Percentiles rank a stretch among this genome's conserved stretches.
Evolutionary conservation across 2,888 invertebrate species (phyloP).

Genomic region (Eupeodes luniger): DNA sequence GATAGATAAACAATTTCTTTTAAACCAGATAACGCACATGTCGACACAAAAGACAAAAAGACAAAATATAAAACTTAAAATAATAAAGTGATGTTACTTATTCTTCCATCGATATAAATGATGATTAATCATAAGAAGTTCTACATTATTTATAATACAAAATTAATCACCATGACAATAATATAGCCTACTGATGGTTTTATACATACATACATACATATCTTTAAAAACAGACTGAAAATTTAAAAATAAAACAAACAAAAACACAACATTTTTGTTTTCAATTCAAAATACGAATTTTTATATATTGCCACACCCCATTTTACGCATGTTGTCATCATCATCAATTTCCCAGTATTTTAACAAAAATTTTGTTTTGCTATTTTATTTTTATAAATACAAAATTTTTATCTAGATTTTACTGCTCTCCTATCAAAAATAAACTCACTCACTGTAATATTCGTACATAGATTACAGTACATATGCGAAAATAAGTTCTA

Average conservation of each 20-base stretch:
- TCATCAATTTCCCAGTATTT: constrained; percentile 61
- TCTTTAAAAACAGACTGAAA: background rate
- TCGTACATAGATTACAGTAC: too few species aligned
- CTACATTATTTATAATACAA: constrained; percentile 1
- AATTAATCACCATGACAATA: constrained; percentile 13
- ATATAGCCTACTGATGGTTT: constrained; percentile 24
- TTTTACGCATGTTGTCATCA: constrained; percentile 70
- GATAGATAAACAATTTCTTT: constrained; percentile 30
- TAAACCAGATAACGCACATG: constrained; percentile 47
- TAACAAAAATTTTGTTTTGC: background rate
- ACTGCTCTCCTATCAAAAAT: constrained; percentile 59
- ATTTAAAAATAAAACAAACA: constrained; percentile 29
- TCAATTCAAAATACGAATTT: background rate
- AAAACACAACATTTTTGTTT: background rate
- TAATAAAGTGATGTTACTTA: constrained; percentile 22
- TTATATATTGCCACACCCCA: constrained; percentile 56
- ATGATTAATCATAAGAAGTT: constrained; percentile 47
- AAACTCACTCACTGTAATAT: constrained; percentile 50
- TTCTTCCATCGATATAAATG: background rate
- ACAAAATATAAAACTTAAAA: background rate
- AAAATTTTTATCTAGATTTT: constrained; percentile 42
- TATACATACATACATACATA: constrained; percentile 9
- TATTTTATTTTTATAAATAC: background rate
- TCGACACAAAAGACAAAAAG: constrained; percentile 11
- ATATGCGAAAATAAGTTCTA: constrained; percentile 62